A percentile compares a stretch with the other conserved stretches of the same genome.
These are phyloP conservation scores for Sitodiplosis mosellana DNA, from an alignment of 1,140 invertebrate species.

Conservation along the genomic window DNA sequence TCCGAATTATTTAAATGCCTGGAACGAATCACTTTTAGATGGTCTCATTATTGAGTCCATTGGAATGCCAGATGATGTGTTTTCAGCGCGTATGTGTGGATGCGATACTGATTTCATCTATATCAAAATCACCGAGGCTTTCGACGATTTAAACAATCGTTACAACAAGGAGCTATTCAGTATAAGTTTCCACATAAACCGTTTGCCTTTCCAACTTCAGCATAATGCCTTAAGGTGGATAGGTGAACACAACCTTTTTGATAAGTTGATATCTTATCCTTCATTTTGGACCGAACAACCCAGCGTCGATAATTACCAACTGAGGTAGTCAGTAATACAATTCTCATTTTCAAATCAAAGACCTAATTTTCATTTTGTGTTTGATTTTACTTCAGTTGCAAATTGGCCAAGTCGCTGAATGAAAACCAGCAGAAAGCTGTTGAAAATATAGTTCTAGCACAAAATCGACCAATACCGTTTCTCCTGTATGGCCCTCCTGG, in stretches of 20 bases:
- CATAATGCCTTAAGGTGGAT: not conserved
- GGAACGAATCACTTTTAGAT: no score
- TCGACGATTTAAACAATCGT: no score
- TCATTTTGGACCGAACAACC: not conserved
- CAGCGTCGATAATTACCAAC: not conserved
- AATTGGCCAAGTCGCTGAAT: conserved; percentile 27
- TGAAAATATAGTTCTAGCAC: conserved; percentile 35
- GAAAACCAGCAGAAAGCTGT: conserved; percentile 43
- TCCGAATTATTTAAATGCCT: no score
- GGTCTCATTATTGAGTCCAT: no score
- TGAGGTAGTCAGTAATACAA: not conserved
- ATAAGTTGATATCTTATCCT: not conserved
- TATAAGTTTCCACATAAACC: conserved; percentile 27
- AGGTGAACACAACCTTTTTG: not conserved
- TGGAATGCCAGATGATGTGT: no score
- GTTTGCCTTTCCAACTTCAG: not conserved
- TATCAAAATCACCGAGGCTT: not conserved
- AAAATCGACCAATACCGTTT: conserved; percentile 44
- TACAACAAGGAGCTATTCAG: no score
- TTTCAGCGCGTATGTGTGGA: no score
- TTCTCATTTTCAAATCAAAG: no score
- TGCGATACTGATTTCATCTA: no score
- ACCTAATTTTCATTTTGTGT: conserved; percentile 1
- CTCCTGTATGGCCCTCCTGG: conserved; percentile 27
- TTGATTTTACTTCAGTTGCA: not conserved